A percentile compares a stretch with the other conserved stretches of the same genome.
phyloP scores from a whole-genome alignment of 2,113 vertebrate species.

The Circaetus cinerascens region DNA sequence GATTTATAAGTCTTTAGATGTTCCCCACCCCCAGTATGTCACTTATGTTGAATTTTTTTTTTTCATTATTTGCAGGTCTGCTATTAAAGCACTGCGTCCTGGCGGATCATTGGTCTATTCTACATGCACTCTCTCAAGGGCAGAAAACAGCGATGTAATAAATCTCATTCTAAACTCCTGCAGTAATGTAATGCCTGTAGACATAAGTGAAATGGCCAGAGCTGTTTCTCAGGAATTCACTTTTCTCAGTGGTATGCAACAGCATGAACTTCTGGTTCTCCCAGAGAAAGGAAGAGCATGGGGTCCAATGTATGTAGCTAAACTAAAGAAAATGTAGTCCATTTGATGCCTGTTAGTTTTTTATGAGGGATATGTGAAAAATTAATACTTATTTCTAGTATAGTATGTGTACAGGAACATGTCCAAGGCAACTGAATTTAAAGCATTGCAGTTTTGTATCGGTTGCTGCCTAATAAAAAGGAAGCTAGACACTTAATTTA shows the following conservation, averaged over 20 bases:
- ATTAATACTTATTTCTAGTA: background rate
- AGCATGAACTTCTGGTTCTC: constrained; percentile 84
- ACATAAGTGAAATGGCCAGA: constrained; percentile 76
- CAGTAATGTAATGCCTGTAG: constrained; percentile 74
- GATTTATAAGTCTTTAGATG: background rate
- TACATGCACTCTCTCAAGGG: constrained; percentile 90
- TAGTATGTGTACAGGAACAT: background rate
- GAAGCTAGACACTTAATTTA: background rate
- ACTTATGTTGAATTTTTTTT: background rate
- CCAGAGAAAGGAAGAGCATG: constrained; percentile 83
- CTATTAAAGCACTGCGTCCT: constrained; percentile 83
- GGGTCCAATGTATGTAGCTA: constrained; percentile 94
- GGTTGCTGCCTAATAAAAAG: background rate
- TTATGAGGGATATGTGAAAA: background rate
- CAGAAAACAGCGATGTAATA: constrained; percentile 88
- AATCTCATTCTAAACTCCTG: constrained; percentile 74
- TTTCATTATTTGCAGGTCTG: constrained; percentile 78
- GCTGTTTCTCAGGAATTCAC: constrained; percentile 79
- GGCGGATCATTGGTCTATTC: constrained; percentile 91
- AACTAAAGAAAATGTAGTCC: constrained; percentile 74
- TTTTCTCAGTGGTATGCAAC: constrained; percentile 68
- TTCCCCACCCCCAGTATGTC: background rate
- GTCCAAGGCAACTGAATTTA: background rate
- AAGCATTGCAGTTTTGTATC: background rate
- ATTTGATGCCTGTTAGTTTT: background rate